These are phyloP conservation scores for Indri indri DNA, from an alignment of 2,113 vertebrate genomes.

Conservation along the genomic window DNA sequence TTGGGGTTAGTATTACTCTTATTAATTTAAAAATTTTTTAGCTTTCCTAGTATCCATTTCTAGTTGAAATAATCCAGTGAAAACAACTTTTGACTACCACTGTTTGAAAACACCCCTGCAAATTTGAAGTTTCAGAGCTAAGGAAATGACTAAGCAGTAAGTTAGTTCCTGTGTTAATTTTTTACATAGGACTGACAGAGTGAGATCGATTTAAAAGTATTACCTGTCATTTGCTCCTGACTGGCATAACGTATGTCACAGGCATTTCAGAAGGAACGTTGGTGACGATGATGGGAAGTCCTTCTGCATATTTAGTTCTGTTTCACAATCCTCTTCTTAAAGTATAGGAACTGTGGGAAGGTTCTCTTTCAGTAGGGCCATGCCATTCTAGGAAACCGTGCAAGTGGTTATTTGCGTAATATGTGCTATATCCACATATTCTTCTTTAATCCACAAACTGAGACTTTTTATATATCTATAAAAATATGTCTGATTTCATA, in stretches of 20 bases:
- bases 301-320: conserved; percentile 10
- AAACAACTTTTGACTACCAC: background rate
- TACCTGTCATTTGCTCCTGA: background rate
- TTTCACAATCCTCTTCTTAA: background rate
- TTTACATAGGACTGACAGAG: background rate
- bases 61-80: conserved; percentile 39
- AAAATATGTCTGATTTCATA: background rate
- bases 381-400: background rate
- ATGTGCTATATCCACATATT: background rate
- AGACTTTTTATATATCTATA: background rate
- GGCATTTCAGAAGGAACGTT: background rate
- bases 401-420: background rate
- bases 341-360: background rate
- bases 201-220: background rate
- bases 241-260: background rate
- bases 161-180: conserved; percentile 48
- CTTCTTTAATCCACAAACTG: background rate
- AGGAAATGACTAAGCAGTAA: conserved; percentile 64
- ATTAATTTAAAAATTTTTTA: conserved; percentile 16
- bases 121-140: conserved; percentile 30
- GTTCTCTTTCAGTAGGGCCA: background rate
- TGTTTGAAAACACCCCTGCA: background rate
- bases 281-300: background rate
- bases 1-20: background rate
- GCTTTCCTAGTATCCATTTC: conserved; percentile 24